A percentile compares a stretch with the other conserved stretches of the same genome.
Conservation (phyloP, 2,888 invertebrate species). For the Orthosia gothica region DNA sequence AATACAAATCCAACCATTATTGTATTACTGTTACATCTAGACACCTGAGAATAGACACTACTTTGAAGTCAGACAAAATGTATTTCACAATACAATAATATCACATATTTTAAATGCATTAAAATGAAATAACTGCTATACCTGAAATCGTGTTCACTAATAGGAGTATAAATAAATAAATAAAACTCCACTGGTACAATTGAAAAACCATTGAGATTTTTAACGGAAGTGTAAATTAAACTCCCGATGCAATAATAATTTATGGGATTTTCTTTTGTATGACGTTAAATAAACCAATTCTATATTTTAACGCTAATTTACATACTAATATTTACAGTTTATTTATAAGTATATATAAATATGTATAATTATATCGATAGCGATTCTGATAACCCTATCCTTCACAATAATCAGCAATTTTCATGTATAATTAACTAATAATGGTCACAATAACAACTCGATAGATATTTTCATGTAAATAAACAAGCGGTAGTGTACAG, state of each 20-base stretch:
- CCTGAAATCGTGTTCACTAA: slow-evolving; percentile 79
- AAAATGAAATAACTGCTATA: slow-evolving; percentile 85
- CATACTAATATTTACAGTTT: slow-evolving; percentile 91
- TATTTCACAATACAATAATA: slow-evolving; percentile 90
- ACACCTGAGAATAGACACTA: slow-evolving; percentile 87
- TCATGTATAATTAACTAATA: slow-evolving; percentile 91
- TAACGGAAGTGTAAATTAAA: slow-evolving; percentile 89
- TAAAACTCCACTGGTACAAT: slow-evolving; percentile 91
- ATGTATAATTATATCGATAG: slow-evolving; percentile 91
- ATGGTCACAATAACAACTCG: slow-evolving; percentile 91
- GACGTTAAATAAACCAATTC: slow-evolving; percentile 91
- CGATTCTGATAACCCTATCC: slow-evolving; percentile 89
- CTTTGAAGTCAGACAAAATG: slow-evolving; percentile 91
- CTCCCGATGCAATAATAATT: slow-evolving; percentile 91
- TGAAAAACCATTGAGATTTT: slow-evolving; percentile 91
- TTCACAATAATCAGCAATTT: slow-evolving; percentile 87
- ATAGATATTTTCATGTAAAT: slow-evolving; percentile 91
- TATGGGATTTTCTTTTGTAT: slow-evolving; percentile 90
- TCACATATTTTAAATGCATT: slow-evolving; percentile 92
- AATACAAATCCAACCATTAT: slow-evolving; percentile 82
- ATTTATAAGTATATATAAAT: slow-evolving; percentile 92
- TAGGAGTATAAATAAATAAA: slow-evolving; percentile 88
- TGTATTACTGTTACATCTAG: slow-evolving; percentile 79
- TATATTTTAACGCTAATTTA: slow-evolving; percentile 91
- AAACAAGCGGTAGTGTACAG: slow-evolving; percentile 90